Evolutionary conservation across 2,797 vertebrate species (phyloP), one percentile per base, ranked within the genome.

Genomic region (Myotis planiceps): DNA sequence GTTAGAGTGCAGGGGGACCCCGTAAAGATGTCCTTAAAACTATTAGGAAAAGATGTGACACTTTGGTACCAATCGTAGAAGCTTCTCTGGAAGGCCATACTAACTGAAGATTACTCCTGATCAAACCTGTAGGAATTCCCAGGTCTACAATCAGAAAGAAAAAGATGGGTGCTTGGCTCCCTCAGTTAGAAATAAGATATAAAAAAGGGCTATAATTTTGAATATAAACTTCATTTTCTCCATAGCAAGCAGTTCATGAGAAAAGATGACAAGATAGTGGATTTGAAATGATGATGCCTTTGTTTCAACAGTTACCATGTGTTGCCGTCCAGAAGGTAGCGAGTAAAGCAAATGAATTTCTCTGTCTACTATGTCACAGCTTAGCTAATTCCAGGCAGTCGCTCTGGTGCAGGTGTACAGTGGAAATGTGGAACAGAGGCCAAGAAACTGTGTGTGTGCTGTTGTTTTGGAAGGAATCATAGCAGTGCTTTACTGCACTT

Each of bases 351-450:
- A 7, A 39, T 88, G 65, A 68, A 63, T 85, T 81, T 94, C 90
- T 66, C 66, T 81, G 3, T 80, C 2, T 66, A 10, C 89, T 83
- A 0, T 76, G 53, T 86, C 94, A 85, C 90, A 92, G 94, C 87
- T 39, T 86, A 49, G 37, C 39, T 83, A 63, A 21, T 76, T 97
- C 87, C 96, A 65, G 63, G 66, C 10, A 32, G 37, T 81, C 79
- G 37, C 85, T 92, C 45, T 74, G 88, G 49, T 81, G 32, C 79
- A 18, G 90, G 91, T 95, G 27, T 82, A 82, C 39, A 25, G 21
- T 95, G 84, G 89, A 94, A 92, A 94, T 72, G 47, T 81, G 96
- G 96, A 96, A 23, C n/a, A 82, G 92, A 37, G 1, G n/a, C 95
- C 97, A 68, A 87, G 92, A 96, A 88, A 91, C 71, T 86, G 4